Evolutionary conservation across 2,113 vertebrate genomes (phyloP).

Genomic region (Cebus imitator): DNA sequence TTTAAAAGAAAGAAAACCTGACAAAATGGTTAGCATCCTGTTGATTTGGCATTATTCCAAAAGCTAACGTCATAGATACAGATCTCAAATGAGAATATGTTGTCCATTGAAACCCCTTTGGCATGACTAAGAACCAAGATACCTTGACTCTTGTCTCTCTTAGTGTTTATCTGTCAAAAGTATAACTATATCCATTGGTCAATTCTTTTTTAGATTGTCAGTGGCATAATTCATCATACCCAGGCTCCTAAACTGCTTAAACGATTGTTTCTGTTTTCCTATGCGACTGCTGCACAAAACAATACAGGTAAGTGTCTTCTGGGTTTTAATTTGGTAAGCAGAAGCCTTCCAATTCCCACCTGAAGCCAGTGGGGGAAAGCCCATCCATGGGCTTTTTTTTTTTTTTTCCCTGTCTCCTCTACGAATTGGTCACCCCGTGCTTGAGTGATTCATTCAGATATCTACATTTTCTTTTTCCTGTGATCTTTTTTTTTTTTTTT

Average conservation of each 20-base stretch:
- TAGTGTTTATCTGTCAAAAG: neutral
- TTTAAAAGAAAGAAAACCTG: neutral
- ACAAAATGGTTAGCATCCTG: neutral
- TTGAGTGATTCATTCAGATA: neutral
- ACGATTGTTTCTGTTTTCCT: conserved; percentile 92
- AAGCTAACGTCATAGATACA: neutral
- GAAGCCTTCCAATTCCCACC: neutral
- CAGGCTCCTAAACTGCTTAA: conserved; percentile 90
- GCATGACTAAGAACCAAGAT: neutral
- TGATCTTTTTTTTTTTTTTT: neutral
- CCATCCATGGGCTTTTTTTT: too few species aligned
- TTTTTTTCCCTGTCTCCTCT: neutral
- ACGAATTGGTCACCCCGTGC: neutral
- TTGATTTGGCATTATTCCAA: neutral
- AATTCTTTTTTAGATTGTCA: conserved; percentile 88
- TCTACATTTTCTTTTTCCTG: neutral
- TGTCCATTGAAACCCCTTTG: neutral
- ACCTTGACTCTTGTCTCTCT: neutral
- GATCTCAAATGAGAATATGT: neutral
- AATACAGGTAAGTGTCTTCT: conserved; percentile 81
- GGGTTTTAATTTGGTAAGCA: neutral
- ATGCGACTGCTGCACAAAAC: conserved; percentile 82
- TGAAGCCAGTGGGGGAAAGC: neutral
- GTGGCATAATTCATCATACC: conserved; percentile 91
- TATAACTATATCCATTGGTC: conserved; percentile 47